phyloP scores from a whole-genome alignment of 2,113 vertebrate genomes.

The Tetrao urogallus region DNA sequence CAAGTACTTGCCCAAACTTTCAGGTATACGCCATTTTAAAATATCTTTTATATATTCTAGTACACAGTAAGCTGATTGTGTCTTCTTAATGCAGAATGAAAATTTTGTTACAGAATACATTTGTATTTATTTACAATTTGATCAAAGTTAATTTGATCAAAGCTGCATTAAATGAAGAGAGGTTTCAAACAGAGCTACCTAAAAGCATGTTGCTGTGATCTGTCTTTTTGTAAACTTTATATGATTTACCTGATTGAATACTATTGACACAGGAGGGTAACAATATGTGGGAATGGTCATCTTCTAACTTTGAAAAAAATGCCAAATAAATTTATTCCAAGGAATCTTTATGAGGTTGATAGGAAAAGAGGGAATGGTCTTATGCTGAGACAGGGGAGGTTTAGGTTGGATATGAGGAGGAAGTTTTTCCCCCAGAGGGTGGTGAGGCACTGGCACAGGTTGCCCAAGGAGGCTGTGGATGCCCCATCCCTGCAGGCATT shows the following conservation, averaged over 20 bases:
- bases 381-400: too few species aligned
- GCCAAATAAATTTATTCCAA: neutral
- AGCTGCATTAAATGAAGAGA: neutral
- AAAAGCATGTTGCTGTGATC: neutral
- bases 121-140: neutral
- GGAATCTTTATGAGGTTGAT: neutral
- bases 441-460: too few species aligned
- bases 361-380: too few species aligned
- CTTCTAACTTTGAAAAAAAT: neutral
- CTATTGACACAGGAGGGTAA: neutral
- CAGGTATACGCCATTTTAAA: neutral
- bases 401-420: too few species aligned
- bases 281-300: neutral
- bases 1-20: neutral
- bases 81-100: neutral
- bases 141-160: neutral
- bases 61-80: accelerated
- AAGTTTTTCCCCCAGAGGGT: too few species aligned
- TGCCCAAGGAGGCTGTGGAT: too few species aligned
- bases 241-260: neutral
- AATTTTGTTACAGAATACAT: neutral
- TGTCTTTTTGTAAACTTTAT: neutral
- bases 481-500: too few species aligned
- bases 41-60: neutral
- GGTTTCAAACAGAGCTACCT: neutral